Evolutionary conservation across 2,797 vertebrate species (phyloP).

Genomic region (Anas bahamensis): DNA sequence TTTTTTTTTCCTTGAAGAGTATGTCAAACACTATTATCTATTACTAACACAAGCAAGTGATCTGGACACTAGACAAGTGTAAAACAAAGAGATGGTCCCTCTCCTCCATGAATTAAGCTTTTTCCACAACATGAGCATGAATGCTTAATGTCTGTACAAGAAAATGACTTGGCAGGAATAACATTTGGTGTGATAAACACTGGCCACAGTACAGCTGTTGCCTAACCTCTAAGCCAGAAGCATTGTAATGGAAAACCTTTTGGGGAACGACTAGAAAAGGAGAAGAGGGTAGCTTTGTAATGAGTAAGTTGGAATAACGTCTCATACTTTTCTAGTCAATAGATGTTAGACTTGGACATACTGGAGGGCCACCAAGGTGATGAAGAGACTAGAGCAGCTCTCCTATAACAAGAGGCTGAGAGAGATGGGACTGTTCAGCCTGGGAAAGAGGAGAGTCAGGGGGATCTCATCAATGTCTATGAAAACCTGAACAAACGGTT

Average conservation of each 20-base stretch:
- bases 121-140: not conserved
- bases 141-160: not conserved
- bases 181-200: not conserved
- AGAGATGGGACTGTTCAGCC: not conserved
- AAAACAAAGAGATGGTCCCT: not conserved
- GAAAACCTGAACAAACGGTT: not conserved
- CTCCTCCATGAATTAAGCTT: not conserved
- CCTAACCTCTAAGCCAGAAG: not conserved
- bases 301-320: accelerated
- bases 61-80: not conserved
- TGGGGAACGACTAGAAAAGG: not conserved
- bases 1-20: not conserved
- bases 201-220: not conserved
- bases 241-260: not conserved
- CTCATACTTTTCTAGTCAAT: not conserved
- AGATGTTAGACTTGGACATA: not conserved
- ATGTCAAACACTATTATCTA: not conserved
- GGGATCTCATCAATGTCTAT: not conserved
- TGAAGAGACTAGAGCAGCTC: not conserved
- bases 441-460: not conserved
- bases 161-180: not conserved
- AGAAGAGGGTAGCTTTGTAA: not conserved
- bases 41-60: not conserved
- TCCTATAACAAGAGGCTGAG: not conserved
- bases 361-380: not conserved